Evolutionary conservation across 1,140 invertebrate species (phyloP).

Genomic region (Zophobas atratus): DNA sequence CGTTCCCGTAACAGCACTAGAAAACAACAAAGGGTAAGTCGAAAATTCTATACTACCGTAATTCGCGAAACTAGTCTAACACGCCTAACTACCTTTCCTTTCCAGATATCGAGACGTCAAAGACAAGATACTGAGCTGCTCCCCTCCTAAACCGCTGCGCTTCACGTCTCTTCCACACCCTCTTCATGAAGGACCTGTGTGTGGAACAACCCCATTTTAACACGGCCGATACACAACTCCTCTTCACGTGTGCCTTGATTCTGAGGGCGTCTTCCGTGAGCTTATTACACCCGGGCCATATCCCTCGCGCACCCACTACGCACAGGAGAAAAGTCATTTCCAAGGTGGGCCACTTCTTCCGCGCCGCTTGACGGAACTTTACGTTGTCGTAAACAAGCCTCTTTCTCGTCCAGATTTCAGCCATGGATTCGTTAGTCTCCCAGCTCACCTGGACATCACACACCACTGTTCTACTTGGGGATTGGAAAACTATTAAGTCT

Average conservation of each 20-base stretch:
- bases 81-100: no score
- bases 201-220: neutral
- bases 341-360: conserved; percentile 32
- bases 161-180: no score
- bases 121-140: no score
- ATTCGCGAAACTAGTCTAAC: no score
- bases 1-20: no score
- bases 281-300: conserved; percentile 50
- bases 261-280: no score
- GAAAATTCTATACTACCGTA: no score
- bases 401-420: conserved; percentile 26
- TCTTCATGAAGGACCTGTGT: neutral
- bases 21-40: no score
- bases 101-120: no score
- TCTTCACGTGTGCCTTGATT: no score
- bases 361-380: conserved; percentile 40
- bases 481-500: conserved; percentile 27
- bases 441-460: conserved; percentile 51
- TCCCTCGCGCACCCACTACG: conserved; percentile 50
- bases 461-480: neutral
- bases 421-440: conserved; percentile 43
- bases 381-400: conserved; percentile 42
- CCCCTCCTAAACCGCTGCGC: no score
- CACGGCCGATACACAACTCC: neutral
- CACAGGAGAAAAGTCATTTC: conserved; percentile 23